These are phyloP conservation scores for Ophioninae sp. DNA, from an alignment of 2,888 invertebrate genomes.

Conservation along the genomic window DNA sequence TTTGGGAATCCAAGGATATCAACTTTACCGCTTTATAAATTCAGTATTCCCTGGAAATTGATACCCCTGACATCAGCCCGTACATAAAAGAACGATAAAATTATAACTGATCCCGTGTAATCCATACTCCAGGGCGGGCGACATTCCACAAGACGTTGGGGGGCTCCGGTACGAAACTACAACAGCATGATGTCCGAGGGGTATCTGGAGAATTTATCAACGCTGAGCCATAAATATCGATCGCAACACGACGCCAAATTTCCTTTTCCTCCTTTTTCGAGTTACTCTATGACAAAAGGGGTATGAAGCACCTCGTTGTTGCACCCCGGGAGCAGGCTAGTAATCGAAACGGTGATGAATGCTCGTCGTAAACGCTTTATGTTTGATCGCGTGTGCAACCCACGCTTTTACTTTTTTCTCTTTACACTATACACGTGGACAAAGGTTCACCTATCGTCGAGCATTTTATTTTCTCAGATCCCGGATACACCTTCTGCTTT, in stretches of 20 bases:
- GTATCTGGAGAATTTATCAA: conserved; percentile 44
- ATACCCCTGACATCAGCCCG: background rate
- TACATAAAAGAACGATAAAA: background rate
- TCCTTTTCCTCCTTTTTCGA: conserved; percentile 25
- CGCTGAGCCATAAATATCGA: conserved; percentile 47
- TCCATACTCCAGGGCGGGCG: background rate
- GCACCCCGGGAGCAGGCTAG: conserved; percentile 36
- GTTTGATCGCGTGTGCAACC: conserved; percentile 46
- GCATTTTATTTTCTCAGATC: conserved; percentile 31
- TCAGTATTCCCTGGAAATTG: background rate
- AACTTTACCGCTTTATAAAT: background rate
- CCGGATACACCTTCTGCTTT: conserved; percentile 3
- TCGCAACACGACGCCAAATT: background rate
- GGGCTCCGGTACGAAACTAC: conserved; percentile 9
- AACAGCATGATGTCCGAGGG: conserved; percentile 5
- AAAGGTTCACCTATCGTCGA: conserved; percentile 10
- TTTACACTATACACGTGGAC: background rate
- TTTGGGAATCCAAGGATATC: background rate
- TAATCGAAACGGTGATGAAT: conserved; percentile 56
- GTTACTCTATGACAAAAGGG: conserved; percentile 44
- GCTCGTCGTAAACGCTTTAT: conserved; percentile 58
- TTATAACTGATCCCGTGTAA: conserved; percentile 4
- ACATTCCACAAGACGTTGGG: background rate
- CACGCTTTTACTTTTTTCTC: conserved; percentile 14
- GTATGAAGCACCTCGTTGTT: conserved; percentile 46